These are phyloP conservation scores for Rhaphigaster nebulosa DNA, from an alignment of 2,888 invertebrate genomes.

Conservation along the genomic window DNA sequence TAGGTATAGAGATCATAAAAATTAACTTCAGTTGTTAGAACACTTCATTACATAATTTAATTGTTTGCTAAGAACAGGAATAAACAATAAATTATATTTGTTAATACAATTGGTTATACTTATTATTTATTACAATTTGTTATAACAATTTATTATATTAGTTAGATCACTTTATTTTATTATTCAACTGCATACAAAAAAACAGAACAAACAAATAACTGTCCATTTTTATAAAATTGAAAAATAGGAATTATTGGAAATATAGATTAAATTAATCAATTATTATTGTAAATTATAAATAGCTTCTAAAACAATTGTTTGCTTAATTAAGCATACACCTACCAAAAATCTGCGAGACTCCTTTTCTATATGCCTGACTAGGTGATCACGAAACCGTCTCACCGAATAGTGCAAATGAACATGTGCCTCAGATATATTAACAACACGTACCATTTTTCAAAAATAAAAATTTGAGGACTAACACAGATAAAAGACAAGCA, in stretches of 20 bases:
- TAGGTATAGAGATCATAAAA: too few species aligned
- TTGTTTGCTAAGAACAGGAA: too few species aligned
- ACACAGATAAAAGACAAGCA: neutral
- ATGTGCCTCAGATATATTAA: conserved; percentile 66
- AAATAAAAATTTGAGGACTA: neutral
- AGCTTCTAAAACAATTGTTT: too few species aligned
- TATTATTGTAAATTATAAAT: too few species aligned
- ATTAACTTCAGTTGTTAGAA: too few species aligned
- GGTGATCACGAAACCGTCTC: conserved; percentile 66
- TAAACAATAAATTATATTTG: too few species aligned
- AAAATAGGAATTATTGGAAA: neutral
- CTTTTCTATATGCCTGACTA: conserved; percentile 64
- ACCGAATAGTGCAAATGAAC: conserved; percentile 66
- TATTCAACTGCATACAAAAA: neutral
- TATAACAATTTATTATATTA: too few species aligned
- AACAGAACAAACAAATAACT: neutral
- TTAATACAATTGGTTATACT: neutral
- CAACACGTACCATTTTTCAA: conserved; percentile 65
- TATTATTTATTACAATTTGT: too few species aligned
- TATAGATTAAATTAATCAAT: too few species aligned
- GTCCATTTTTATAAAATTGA: neutral
- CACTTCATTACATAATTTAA: too few species aligned
- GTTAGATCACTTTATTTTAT: neutral
- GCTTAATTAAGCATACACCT: neutral
- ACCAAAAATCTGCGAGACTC: conserved; percentile 55